Percentiles rank a stretch among this genome's conserved stretches.
Conservation (phyloP, 2,113 vertebrate genomes). For the Laterallus jamaicensis region DNA sequence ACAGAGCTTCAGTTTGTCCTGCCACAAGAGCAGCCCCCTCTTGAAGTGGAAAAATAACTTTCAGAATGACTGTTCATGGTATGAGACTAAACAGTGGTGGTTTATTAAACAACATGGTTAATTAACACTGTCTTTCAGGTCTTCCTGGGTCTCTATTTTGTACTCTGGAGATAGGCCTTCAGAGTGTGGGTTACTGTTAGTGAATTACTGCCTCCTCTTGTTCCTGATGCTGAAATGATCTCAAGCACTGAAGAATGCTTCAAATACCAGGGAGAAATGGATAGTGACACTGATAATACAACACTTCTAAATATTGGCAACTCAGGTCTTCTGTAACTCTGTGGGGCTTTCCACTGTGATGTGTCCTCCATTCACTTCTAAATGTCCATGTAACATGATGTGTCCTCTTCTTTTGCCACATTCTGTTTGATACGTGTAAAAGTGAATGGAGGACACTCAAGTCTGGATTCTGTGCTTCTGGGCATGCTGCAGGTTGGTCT, state of each 20-base stretch:
- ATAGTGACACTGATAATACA: neutral
- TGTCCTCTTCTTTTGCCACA: neutral
- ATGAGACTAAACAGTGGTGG: neutral
- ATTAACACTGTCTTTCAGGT: neutral
- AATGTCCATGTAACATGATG: neutral
- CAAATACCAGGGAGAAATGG: neutral
- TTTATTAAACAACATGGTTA: neutral
- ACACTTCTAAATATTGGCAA: neutral
- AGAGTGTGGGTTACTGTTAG: neutral
- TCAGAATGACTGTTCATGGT: neutral
- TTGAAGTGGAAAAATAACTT: slow-evolving; percentile 1
- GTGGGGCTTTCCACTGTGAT: neutral
- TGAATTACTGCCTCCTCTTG: neutral
- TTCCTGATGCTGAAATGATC: neutral
- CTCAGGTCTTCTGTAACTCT: neutral
- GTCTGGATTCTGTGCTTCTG: neutral
- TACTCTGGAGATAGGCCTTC: neutral
- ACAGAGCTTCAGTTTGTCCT: neutral
- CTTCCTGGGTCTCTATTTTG: neutral
- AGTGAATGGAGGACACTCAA: neutral
- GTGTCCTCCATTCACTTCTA: too few species aligned
- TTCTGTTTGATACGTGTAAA: neutral
- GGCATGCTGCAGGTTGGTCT: neutral
- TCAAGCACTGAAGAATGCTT: neutral
- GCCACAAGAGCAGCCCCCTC: neutral